Percentiles rank a stretch among this genome's conserved stretches.
These are phyloP conservation scores for Alectura lathami DNA, from an alignment of 2,113 vertebrate species.

Conservation along the genomic window DNA sequence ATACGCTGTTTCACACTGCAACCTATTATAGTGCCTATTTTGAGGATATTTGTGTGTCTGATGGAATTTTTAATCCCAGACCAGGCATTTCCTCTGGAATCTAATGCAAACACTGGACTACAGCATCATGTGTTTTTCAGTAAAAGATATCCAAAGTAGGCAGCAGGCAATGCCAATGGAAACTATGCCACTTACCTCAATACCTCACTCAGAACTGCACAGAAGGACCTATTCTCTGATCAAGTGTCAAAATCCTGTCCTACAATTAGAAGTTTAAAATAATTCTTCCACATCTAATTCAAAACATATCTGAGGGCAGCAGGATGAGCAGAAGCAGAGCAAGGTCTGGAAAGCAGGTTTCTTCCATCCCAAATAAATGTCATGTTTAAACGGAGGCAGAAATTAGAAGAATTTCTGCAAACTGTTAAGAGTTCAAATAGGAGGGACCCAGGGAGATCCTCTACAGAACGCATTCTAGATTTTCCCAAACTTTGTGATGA, in stretches of 20 bases:
- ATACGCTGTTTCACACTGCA: not conserved
- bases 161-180: not conserved
- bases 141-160: not conserved
- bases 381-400: not conserved
- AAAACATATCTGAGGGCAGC: not conserved
- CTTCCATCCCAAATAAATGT: not conserved
- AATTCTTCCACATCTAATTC: not conserved
- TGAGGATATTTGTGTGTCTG: not conserved
- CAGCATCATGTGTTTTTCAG: not conserved
- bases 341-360: not conserved
- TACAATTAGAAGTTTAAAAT: not conserved
- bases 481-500: not conserved
- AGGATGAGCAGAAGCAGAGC: not conserved
- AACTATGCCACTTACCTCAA: not conserved
- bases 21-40: not conserved
- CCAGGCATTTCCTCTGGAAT: not conserved
- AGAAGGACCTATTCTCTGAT: not conserved
- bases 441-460: fast-evolving
- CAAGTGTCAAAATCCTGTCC: not conserved
- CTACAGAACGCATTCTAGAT: not conserved
- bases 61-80: not conserved
- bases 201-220: not conserved
- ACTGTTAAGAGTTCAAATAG: not conserved
- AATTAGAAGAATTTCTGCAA: not conserved
- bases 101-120: not conserved